A percentile compares a stretch with the other conserved stretches of the same genome.
phyloP scores from a whole-genome alignment of 2,888 invertebrate species.

The Morpho deidamia region DNA sequence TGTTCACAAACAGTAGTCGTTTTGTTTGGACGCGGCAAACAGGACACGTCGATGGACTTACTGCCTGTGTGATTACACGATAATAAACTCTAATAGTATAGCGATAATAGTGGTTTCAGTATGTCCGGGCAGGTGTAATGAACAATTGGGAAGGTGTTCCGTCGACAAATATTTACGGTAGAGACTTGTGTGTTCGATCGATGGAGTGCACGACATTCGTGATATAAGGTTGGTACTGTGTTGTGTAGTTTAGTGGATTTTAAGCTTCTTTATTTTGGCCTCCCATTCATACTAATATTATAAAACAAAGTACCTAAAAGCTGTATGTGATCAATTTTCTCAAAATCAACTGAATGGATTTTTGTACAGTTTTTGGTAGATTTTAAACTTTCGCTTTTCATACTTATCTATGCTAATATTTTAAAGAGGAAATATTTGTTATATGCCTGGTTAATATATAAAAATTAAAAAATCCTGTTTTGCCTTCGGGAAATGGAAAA shows the following conservation, averaged over 20 bases:
- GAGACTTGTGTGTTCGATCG: slow-evolving; percentile 19
- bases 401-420: too few relatives aligned
- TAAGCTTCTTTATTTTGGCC: too few relatives aligned
- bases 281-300: too few relatives aligned
- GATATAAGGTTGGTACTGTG: slow-evolving; percentile 18
- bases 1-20: slow-evolving; percentile 38
- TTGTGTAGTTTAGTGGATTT: neutral
- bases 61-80: neutral
- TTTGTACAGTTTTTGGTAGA: too few relatives aligned
- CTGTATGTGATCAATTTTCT: too few relatives aligned
- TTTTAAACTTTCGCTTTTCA: too few relatives aligned
- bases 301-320: too few relatives aligned
- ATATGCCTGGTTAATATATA: too few relatives aligned
- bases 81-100: slow-evolving; percentile 23
- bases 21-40: slow-evolving; percentile 39
- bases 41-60: slow-evolving; percentile 40
- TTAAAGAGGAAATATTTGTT: too few relatives aligned
- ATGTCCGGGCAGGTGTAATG: slow-evolving; percentile 18
- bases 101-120: slow-evolving; percentile 27
- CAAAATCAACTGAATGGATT: too few relatives aligned
- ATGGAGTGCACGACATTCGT: slow-evolving; percentile 23
- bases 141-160: slow-evolving; percentile 39
- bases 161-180: slow-evolving; percentile 33
- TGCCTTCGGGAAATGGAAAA: too few relatives aligned
- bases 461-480: too few relatives aligned